Evolutionary conservation across 2,113 vertebrate species (phyloP).

Genomic region (Syrrhaptes paradoxus): DNA sequence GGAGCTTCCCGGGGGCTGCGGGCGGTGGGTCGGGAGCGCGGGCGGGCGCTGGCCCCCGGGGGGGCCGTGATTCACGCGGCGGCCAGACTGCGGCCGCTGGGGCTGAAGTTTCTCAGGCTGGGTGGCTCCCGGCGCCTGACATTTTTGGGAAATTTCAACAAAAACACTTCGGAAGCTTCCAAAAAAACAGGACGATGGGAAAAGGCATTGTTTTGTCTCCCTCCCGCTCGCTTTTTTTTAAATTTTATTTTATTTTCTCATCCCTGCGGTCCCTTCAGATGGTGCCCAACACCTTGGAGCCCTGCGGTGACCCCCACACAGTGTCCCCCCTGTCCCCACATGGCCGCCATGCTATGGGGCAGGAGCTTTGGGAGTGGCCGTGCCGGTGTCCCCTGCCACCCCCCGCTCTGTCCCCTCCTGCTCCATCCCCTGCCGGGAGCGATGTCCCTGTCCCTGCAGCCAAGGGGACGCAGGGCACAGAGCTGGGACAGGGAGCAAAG

Average conservation of each 20-base stretch:
- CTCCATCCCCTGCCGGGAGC: rapidly evolving
- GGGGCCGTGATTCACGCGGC: conserved; percentile 22
- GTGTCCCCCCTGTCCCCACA: background rate
- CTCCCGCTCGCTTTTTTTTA: background rate
- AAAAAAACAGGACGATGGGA: conserved; percentile 46
- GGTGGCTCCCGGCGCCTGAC: conserved; percentile 57
- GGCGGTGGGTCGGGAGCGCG: background rate
- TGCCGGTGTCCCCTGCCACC: background rate
- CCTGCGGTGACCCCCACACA: rapidly evolving
- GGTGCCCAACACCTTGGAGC: background rate
- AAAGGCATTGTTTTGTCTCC: conserved; percentile 21
- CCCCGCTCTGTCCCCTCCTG: rapidly evolving
- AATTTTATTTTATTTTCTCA: background rate
- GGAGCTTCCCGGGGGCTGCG: background rate
- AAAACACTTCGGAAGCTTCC: conserved; percentile 61
- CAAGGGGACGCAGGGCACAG: background rate
- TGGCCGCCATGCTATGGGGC: background rate
- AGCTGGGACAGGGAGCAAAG: background rate
- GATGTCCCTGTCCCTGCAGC: background rate
- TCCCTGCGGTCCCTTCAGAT: rapidly evolving
- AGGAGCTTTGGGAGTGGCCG: background rate
- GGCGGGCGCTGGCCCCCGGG: background rate
- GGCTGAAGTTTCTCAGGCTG: conserved; percentile 45
- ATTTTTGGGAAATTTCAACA: conserved; percentile 60
- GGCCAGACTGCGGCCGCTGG: background rate